Percentiles rank a stretch among this genome's conserved stretches.
Conservation (phyloP, 2,797 vertebrate species). For the Falco berigora region DNA sequence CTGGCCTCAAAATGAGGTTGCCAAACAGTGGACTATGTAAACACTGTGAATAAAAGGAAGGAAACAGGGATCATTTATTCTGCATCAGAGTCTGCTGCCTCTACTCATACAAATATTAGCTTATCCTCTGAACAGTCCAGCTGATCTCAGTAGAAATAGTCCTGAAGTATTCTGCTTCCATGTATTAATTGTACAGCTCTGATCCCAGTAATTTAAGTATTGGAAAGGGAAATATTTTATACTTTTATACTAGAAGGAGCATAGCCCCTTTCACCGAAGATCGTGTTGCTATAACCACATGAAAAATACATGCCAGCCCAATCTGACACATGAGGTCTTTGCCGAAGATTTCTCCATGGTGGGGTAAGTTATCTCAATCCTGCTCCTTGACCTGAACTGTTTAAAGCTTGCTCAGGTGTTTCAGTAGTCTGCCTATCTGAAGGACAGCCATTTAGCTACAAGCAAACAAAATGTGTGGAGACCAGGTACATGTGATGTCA, state of each 20-base stretch:
- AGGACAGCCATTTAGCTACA: neutral
- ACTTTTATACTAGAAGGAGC: neutral
- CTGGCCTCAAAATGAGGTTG: constrained; percentile 28
- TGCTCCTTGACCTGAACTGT: neutral
- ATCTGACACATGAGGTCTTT: neutral
- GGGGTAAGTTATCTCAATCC: neutral
- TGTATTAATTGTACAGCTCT: neutral
- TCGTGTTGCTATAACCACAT: neutral
- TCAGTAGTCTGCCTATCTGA: neutral
- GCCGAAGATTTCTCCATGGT: neutral
- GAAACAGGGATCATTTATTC: neutral
- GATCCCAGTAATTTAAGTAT: neutral
- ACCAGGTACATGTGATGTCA: constrained; percentile 22
- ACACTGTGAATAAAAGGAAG: constrained; percentile 20
- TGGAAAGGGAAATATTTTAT: neutral
- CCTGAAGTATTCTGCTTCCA: neutral
- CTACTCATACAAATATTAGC: neutral
- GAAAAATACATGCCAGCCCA: neutral
- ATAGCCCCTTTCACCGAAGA: neutral
- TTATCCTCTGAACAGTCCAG: neutral
- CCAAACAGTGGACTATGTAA: constrained; percentile 51
- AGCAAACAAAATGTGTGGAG: neutral
- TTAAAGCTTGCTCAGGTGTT: neutral
- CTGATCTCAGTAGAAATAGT: neutral
- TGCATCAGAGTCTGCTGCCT: neutral